Percentiles rank a stretch among this genome's conserved stretches.
Evolutionary conservation across 2,797 vertebrate genomes (phyloP).

Genomic region (Hypotaenidia philippensis): DNA sequence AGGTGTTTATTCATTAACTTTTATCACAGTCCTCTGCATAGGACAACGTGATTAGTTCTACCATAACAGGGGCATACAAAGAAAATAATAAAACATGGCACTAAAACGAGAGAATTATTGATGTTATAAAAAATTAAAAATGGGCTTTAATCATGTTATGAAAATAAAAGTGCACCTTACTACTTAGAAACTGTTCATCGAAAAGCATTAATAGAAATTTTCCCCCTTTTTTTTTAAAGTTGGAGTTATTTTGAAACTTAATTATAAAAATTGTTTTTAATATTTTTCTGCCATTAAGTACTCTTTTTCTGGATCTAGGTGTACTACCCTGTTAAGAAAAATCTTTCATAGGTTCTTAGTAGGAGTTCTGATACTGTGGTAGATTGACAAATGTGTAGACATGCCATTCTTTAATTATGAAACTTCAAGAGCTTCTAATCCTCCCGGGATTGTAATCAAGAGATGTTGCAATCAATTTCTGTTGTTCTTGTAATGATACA

Average conservation of each 20-base stretch:
- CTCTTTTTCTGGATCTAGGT: not conserved
- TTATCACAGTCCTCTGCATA: not conserved
- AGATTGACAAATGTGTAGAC: not conserved
- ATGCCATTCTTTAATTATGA: not conserved
- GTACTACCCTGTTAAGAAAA: not conserved
- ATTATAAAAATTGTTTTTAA: not conserved
- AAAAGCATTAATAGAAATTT: not conserved
- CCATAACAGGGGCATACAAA: not conserved
- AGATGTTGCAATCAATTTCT: conserved; percentile 17
- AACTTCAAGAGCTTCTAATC: conserved; percentile 14
- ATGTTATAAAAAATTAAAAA: not conserved
- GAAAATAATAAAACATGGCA: not conserved
- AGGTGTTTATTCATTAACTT: not conserved
- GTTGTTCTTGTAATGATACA: not conserved
- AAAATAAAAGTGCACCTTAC: not conserved
- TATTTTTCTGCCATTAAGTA: not conserved
- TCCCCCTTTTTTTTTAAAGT: not conserved
- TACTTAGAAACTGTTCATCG: not conserved
- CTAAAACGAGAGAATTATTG: not conserved
- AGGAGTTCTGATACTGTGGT: not conserved
- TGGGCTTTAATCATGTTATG: not conserved
- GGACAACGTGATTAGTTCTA: not conserved
- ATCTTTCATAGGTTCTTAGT: not conserved
- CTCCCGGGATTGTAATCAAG: conserved; percentile 1
- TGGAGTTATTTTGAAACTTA: not conserved